Percentiles rank a stretch among this genome's conserved stretches.
Evolutionary conservation across 2,113 vertebrate genomes (phyloP).

Genomic region (Malurus melanocephalus): DNA sequence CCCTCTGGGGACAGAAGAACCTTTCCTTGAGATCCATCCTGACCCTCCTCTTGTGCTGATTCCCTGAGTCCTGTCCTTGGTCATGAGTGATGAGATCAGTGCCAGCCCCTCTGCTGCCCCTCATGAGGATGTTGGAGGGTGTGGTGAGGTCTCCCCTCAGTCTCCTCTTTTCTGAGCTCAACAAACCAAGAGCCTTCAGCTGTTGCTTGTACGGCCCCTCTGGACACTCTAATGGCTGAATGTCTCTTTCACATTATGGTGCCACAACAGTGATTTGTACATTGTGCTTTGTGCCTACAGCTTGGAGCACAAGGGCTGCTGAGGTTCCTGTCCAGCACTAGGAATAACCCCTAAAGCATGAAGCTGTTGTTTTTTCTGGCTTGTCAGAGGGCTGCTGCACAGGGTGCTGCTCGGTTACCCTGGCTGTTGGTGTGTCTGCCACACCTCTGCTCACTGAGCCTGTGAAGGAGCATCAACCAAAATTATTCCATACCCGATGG

Average conservation of each 20-base stretch:
- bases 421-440: neutral
- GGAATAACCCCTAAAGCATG: neutral
- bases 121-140: neutral
- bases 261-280: fast-evolving
- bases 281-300: neutral
- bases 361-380: neutral
- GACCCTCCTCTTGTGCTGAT: fast-evolving
- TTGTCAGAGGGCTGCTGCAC: neutral
- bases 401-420: neutral
- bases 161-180: neutral
- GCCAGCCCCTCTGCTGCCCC: neutral
- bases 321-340: neutral
- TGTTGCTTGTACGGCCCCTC: neutral
- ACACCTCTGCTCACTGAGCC: neutral
- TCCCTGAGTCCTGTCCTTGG: neutral
- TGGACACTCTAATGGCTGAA: fast-evolving
- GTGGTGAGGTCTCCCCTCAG: neutral
- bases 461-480: neutral
- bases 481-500: neutral
- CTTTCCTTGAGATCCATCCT: fast-evolving
- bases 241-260: fast-evolving
- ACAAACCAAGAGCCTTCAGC: neutral
- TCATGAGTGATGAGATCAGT: too few species aligned
- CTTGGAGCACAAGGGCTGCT: neutral
- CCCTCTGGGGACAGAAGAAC: neutral